phyloP scores from a whole-genome alignment of 2,888 invertebrate species.

The Scaeva pyrastri region DNA sequence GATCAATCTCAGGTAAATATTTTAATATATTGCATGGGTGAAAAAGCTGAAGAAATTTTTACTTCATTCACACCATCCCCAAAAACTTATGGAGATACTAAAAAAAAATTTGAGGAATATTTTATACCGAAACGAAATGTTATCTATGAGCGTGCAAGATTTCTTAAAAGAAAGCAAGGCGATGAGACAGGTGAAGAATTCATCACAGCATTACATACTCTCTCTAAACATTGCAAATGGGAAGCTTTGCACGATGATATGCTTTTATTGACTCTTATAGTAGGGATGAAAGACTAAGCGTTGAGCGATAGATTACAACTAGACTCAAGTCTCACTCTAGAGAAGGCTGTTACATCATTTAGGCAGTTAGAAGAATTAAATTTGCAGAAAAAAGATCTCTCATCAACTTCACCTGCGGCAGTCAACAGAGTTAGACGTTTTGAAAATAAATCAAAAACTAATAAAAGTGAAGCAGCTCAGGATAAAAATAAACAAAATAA shows the following conservation, averaged over 20 bases:
- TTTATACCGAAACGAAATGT: conserved; percentile 39
- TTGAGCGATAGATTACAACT: conserved; percentile 26
- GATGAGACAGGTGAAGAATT: conserved; percentile 12
- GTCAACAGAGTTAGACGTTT: too few relatives aligned
- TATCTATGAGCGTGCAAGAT: conserved; percentile 27
- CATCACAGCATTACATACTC: not conserved
- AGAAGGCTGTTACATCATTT: conserved; percentile 2
- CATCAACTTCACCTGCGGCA: too few relatives aligned
- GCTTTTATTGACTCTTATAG: conserved; percentile 15
- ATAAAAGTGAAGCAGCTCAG: too few relatives aligned
- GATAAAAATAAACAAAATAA: too few relatives aligned
- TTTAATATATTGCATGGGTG: conserved; percentile 37
- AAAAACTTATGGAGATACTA: not conserved
- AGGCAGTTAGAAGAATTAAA: conserved; percentile 14
- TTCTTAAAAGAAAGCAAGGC: conserved; percentile 30
- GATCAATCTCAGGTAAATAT: conserved; percentile 35
- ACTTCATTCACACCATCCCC: conserved; percentile 7
- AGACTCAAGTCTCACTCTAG: conserved; percentile 21
- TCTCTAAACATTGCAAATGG: conserved; percentile 7
- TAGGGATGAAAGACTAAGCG: conserved; percentile 24
- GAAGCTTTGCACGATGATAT: conserved; percentile 31
- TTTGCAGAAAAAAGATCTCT: conserved; percentile 22
- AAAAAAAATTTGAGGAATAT: conserved; percentile 27
- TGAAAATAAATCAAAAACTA: too few relatives aligned
- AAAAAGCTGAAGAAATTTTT: conserved; percentile 35